These are phyloP conservation scores for Diarsia rubi DNA, from an alignment of 2,888 invertebrate species.

Conservation along the genomic window DNA sequence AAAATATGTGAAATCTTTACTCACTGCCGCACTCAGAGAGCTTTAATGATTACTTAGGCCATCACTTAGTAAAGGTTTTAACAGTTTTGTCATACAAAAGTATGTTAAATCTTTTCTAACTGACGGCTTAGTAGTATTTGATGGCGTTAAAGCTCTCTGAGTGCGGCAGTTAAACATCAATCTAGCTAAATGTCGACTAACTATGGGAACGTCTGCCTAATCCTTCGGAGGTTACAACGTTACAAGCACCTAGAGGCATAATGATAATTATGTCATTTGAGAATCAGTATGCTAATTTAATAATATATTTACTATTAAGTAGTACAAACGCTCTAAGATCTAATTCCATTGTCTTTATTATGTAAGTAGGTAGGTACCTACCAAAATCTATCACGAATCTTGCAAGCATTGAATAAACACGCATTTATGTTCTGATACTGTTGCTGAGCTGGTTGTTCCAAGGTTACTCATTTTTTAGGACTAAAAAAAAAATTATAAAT, in stretches of 20 bases:
- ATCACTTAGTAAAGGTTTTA: too few relatives aligned
- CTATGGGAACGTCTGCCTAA: not conserved
- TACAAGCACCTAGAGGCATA: not conserved
- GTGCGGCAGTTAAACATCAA: too few relatives aligned
- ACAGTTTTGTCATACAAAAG: too few relatives aligned
- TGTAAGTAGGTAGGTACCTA: not conserved
- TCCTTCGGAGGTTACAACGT: too few relatives aligned
- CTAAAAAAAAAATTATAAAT: too few relatives aligned
- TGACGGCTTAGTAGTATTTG: too few relatives aligned
- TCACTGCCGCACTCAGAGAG: too few relatives aligned
- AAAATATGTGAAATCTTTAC: too few relatives aligned
- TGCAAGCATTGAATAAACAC: constrained; percentile 16
- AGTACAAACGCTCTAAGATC: not conserved
- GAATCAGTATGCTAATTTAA: too few relatives aligned
- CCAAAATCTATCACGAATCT: constrained; percentile 4
- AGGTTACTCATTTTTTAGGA: not conserved
- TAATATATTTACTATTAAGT: not conserved
- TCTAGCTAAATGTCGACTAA: not conserved
- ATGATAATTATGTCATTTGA: not conserved
- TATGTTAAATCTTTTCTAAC: too few relatives aligned
- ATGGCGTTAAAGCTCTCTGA: too few relatives aligned
- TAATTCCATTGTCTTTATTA: not conserved
- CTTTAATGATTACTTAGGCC: too few relatives aligned
- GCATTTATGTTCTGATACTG: not conserved
- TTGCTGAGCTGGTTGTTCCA: constrained; percentile 6